These are phyloP conservation scores for Pollimyrus isidori DNA, from an alignment of 2,113 vertebrate species.

Conservation along the genomic window DNA sequence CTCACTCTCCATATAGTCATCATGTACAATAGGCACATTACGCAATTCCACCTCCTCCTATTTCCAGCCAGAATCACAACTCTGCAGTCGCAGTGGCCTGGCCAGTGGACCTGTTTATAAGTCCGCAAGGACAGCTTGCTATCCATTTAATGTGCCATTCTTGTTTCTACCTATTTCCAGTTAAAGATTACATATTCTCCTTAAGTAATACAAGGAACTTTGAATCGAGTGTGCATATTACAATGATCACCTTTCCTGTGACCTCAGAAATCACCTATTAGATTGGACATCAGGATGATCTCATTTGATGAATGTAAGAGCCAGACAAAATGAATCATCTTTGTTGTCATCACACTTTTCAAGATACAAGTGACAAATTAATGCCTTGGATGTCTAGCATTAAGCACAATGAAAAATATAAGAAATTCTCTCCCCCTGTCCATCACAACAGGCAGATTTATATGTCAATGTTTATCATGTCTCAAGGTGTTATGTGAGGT, in stretches of 20 bases:
- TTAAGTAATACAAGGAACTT: slow-evolving; percentile 12
- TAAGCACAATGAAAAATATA: not conserved
- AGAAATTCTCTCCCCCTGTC: not conserved
- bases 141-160: not conserved
- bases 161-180: not conserved
- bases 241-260: not conserved
- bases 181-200: slow-evolving; percentile 15
- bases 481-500: not conserved
- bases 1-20: not conserved
- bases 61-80: not conserved
- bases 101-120: not conserved
- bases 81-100: not conserved
- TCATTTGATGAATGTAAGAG: slow-evolving; percentile 4
- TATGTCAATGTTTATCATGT: not conserved
- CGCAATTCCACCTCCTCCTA: not conserved
- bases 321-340: not conserved
- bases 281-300: not conserved
- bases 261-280: not conserved
- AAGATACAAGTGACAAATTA: not conserved
- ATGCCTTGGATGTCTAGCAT: not conserved
- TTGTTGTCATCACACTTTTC: not conserved
- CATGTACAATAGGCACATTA: not conserved
- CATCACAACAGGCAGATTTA: not conserved
- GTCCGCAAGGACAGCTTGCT: not conserved
- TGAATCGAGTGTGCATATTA: not conserved